These are phyloP conservation scores for Loriculus beryllinus DNA, from an alignment of 2,797 vertebrate genomes.

Conservation along the genomic window DNA sequence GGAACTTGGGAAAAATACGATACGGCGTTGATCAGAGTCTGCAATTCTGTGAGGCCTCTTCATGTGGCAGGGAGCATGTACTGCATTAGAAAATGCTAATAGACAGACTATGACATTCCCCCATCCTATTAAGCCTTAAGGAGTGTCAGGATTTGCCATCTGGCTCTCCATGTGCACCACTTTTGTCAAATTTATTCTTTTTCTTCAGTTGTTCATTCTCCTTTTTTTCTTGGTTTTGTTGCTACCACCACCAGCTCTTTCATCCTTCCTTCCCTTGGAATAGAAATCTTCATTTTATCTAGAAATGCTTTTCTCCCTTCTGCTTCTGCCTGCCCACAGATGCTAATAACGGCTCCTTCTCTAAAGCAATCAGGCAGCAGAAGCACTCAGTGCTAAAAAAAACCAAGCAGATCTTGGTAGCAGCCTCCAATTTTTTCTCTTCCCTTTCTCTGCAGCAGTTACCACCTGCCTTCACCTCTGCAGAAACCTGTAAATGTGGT, in stretches of 20 bases:
- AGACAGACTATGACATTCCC: neutral
- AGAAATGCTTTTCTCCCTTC: neutral
- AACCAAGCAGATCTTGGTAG: neutral
- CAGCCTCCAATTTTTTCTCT: neutral
- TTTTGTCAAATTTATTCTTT: neutral
- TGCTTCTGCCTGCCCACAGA: constrained; percentile 35
- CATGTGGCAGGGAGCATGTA: neutral
- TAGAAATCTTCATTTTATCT: constrained; percentile 13
- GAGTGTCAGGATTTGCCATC: neutral
- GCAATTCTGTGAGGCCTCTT: neutral
- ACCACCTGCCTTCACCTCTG: neutral
- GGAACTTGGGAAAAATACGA: neutral
- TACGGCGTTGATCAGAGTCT: neutral
- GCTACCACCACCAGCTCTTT: neutral
- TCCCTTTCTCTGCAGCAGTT: neutral
- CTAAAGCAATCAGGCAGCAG: constrained; percentile 57
- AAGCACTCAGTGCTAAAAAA: neutral
- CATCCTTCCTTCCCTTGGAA: neutral
- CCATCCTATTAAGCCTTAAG: neutral
- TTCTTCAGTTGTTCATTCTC: neutral
- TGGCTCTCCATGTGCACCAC: neutral
- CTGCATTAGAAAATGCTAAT: neutral
- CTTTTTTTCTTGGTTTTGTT: neutral
- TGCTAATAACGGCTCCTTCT: constrained; percentile 56
- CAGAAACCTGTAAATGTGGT: neutral